Conservation (phyloP, 2,888 invertebrate genomes). For the Tinea pellionella region DNA sequence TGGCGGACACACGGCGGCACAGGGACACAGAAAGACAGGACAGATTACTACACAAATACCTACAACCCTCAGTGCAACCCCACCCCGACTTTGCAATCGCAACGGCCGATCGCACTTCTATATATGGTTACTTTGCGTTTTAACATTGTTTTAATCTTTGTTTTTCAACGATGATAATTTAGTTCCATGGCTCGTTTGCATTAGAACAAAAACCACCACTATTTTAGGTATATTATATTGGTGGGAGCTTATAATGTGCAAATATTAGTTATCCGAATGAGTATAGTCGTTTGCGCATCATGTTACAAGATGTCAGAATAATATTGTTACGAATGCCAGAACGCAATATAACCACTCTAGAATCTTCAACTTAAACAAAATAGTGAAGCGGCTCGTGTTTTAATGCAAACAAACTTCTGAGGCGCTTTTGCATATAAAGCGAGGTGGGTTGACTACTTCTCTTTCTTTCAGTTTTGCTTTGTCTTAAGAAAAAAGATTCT, state of each 20-base stretch:
- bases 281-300: neutral
- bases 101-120: slow-evolving; percentile 60
- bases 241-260: neutral
- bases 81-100: slow-evolving; percentile 60
- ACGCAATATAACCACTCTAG: slow-evolving; percentile 70
- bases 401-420: slow-evolving; percentile 71
- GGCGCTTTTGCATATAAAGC: slow-evolving; percentile 70
- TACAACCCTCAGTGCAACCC: slow-evolving; percentile 70
- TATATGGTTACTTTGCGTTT: slow-evolving; percentile 67
- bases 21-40: slow-evolving; percentile 78
- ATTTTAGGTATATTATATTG: slow-evolving; percentile 17
- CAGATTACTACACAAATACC: slow-evolving; percentile 73
- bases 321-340: slow-evolving; percentile 45
- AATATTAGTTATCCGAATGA: neutral
- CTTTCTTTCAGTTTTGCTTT: slow-evolving; percentile 61
- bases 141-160: slow-evolving; percentile 39
- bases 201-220: slow-evolving; percentile 62
- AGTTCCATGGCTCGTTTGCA: slow-evolving; percentile 58
- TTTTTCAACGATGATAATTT: slow-evolving; percentile 28
- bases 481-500: slow-evolving; percentile 49
- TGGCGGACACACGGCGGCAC: slow-evolving; percentile 77
- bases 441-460: slow-evolving; percentile 69
- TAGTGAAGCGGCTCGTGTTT: slow-evolving; percentile 70
- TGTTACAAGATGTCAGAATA: neutral
- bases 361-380: slow-evolving; percentile 65